Conservation (phyloP, 2,113 vertebrate genomes). For the Dunckerocampus dactyliophorus region DNA sequence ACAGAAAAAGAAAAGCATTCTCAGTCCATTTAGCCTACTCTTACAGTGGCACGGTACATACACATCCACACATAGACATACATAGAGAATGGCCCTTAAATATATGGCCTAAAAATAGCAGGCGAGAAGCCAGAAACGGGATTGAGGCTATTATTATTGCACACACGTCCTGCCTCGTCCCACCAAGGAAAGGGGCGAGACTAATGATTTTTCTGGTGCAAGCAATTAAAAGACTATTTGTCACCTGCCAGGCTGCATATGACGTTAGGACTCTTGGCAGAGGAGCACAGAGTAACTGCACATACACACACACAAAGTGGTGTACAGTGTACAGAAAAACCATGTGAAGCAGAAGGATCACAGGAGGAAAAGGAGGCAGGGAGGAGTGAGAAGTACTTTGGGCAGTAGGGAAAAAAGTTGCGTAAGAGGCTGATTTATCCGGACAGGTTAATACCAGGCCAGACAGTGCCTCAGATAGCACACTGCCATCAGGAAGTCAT, state of each 20-base stretch:
- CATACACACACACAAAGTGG: slow-evolving; percentile 23
- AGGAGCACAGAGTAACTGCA: slow-evolving; percentile 50
- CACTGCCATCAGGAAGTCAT: slow-evolving; percentile 74
- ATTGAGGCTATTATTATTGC: slow-evolving; percentile 75
- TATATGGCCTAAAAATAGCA: slow-evolving; percentile 75
- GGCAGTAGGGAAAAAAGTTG: slow-evolving; percentile 35
- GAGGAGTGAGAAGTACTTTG: slow-evolving; percentile 26
- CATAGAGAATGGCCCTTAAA: slow-evolving; percentile 52
- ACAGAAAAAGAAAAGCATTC: slow-evolving; percentile 47
- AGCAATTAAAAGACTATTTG: slow-evolving; percentile 93
- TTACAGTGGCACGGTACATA: background rate
- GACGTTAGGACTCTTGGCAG: slow-evolving; percentile 69
- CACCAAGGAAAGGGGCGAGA: slow-evolving; percentile 77
- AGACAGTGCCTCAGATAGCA: slow-evolving; percentile 68
- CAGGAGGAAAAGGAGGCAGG: slow-evolving; percentile 10
- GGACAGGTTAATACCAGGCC: slow-evolving; percentile 76
- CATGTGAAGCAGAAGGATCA: slow-evolving; percentile 26
- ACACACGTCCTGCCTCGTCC: slow-evolving; percentile 67
- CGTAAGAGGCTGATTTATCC: slow-evolving; percentile 75
- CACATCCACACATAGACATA: slow-evolving; percentile 22
- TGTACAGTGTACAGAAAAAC: slow-evolving; percentile 21
- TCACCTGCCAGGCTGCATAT: slow-evolving; percentile 76
- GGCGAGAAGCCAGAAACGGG: slow-evolving; percentile 50
- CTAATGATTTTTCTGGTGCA: slow-evolving; percentile 84
- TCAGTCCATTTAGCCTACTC: slow-evolving; percentile 50